Conservation (phyloP, 2,888 invertebrate genomes). For the Podabrus alpinus region DNA sequence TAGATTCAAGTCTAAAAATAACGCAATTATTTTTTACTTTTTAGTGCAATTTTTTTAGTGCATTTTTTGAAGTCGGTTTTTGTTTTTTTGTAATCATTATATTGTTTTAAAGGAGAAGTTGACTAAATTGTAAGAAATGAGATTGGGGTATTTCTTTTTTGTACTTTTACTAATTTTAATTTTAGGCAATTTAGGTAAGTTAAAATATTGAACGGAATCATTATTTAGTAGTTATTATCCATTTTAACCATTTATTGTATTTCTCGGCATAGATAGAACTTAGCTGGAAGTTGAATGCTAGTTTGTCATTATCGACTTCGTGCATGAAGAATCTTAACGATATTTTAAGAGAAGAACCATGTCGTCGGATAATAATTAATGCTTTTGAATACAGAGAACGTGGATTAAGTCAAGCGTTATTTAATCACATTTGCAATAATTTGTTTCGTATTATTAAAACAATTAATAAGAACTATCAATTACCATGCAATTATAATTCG, state of each 20-base stretch:
- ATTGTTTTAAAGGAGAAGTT: too few relatives aligned
- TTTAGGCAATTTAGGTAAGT: too few relatives aligned
- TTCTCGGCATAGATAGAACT: neutral
- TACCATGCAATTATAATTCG: neutral
- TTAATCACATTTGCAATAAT: neutral
- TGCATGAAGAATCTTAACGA: neutral
- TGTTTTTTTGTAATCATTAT: too few relatives aligned
- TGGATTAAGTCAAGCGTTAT: neutral
- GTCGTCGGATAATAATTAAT: neutral
- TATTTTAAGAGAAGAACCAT: neutral
- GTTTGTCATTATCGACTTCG: neutral
- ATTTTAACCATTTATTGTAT: neutral
- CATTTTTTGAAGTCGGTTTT: too few relatives aligned
- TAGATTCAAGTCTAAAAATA: too few relatives aligned
- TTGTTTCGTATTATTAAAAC: neutral
- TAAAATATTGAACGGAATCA: neutral
- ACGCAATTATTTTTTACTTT: too few relatives aligned
- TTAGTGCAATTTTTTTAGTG: too few relatives aligned
- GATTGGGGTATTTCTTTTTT: neutral
- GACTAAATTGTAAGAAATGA: neutral
- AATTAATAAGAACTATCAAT: neutral
- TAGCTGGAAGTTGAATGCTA: neutral
- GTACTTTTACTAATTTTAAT: neutral
- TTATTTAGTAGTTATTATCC: neutral
- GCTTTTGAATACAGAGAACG: neutral